Base-by-base conservation (phyloP, 2,888 invertebrate species). In the Drosophila melanocephala region DNA sequence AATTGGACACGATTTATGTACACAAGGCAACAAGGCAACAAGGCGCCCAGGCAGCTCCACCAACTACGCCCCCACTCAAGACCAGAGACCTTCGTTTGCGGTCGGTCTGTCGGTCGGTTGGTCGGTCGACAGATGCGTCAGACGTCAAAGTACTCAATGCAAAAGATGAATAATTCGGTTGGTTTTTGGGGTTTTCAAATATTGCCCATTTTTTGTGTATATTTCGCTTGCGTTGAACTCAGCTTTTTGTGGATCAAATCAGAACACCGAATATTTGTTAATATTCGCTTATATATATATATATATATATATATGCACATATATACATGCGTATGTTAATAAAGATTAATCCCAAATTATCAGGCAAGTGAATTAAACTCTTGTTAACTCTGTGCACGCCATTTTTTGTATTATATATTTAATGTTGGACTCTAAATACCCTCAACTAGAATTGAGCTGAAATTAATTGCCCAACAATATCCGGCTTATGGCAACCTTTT, bases 1-100 rank as follows among this genome's bases (percentile, higher is more conserved):
- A 81, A 81, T 81, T 81, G 79, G 68, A 81, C 60, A 78, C 72
- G 82, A 81, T 81, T 78, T 78, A 81, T 81, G 64, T 30, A 51
- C 57, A 28, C 51, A 26, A 47, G 12, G 28, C 33, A 35, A 28
- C 16, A 19, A 37, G 19, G 26, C 39, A 50, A 52, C 26, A 26
- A 58, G 52, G 28, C 47, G 26, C 5, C 65, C 61, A 16, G 22
- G 5, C 12, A 33, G 14, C 7, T 19, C 7, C 50, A 26, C 47
- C 28, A 2, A 35, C 16, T 35, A 14, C 28, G 39, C 22, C 28
- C 52, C 33, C 52, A 22, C 22, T 22, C 37, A 22, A 66, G 42
- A 59, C 44, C 37, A 42, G 35, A 52, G 62, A 61, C 42, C 52
- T 58, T 47, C 28, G 22, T 7, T 44, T 61, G 58, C 39, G 53